These are phyloP conservation scores for Anarhynchus alexandrinus DNA, from an alignment of 2,113 vertebrate genomes.

Conservation along the genomic window DNA sequence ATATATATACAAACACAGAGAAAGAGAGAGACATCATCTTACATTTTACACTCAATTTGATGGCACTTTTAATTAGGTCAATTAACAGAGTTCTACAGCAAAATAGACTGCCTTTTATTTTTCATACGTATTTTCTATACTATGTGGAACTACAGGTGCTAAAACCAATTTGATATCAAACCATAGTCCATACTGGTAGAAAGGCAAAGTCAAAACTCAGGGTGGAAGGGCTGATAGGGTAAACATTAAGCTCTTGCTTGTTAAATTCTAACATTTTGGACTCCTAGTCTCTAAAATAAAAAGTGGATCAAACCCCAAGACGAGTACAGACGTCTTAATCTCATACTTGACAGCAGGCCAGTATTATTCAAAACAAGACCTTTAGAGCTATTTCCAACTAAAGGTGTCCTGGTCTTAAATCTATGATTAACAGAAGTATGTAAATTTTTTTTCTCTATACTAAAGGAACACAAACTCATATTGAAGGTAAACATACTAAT, in stretches of 20 bases:
- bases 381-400: not conserved
- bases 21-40: not conserved
- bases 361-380: not conserved
- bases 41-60: not conserved
- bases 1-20: not conserved
- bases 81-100: not conserved
- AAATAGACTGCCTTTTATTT: not conserved
- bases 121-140: not conserved
- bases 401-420: not conserved
- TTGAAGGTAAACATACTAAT: not conserved
- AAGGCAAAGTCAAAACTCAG: not conserved
- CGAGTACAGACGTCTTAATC: not conserved
- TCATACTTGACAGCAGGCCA: not conserved
- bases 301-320: not conserved
- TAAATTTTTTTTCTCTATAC: not conserved
- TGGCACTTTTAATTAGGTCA: not conserved
- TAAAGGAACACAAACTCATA: not conserved
- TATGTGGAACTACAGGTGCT: not conserved
- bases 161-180: not conserved
- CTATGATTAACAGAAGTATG: not conserved
- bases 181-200: not conserved
- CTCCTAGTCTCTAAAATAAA: not conserved
- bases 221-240: not conserved
- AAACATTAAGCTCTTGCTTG: not conserved
- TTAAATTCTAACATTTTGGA: not conserved